A percentile compares a stretch with the other conserved stretches of the same genome.
phyloP scores from a whole-genome alignment of 2,797 vertebrate species.

The Enteromius afrohamiltoni region DNA sequence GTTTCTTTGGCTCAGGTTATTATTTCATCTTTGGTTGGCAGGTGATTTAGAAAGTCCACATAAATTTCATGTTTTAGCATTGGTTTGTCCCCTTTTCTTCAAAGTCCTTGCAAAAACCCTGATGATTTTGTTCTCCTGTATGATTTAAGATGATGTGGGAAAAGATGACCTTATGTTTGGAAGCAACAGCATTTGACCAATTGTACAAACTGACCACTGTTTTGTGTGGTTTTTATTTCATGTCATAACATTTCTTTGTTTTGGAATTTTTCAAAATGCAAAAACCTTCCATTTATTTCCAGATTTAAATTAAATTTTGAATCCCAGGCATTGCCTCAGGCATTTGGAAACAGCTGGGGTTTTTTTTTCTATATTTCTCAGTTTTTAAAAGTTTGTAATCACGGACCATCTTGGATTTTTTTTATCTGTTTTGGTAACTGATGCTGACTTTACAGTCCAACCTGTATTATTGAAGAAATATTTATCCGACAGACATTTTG shows the following conservation, averaged over 20 bases:
- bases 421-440: conserved; percentile 33
- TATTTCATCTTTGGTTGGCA: not conserved
- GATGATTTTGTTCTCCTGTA: not conserved
- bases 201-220: not conserved
- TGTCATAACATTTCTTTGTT: conserved; percentile 1
- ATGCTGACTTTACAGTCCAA: conserved; percentile 22
- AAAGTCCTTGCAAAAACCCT: not conserved
- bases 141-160: not conserved
- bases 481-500: conserved; percentile 12
- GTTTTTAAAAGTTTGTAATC: conserved; percentile 18
- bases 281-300: not conserved
- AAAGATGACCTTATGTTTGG: not conserved
- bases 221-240: not conserved
- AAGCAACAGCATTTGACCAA: not conserved
- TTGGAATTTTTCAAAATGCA: not conserved
- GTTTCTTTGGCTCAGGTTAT: not conserved
- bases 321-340: not conserved
- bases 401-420: conserved; percentile 3
- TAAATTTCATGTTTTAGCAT: not conserved
- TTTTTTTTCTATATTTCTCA: not conserved
- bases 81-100: not conserved
- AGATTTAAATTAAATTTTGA: not conserved
- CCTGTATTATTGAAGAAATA: conserved; percentile 22
- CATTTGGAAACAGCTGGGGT: not conserved
- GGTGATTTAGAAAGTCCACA: not conserved